phyloP scores from a whole-genome alignment of 2,888 invertebrate species.

The Platerodrilus igneus region DNA sequence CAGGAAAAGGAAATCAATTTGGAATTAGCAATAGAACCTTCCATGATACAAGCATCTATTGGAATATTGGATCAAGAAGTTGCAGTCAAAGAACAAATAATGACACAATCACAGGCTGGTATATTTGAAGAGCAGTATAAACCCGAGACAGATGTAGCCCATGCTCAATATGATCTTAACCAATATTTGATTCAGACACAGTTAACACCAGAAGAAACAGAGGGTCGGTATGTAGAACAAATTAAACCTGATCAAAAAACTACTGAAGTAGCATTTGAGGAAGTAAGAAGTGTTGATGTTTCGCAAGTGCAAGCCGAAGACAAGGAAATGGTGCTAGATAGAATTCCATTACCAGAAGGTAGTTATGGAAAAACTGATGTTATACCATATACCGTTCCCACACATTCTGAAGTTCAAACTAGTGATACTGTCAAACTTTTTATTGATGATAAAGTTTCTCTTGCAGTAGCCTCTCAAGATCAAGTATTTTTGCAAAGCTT shows the following conservation, averaged over 20 bases:
- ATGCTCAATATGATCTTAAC: slow-evolving; percentile 46
- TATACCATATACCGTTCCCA: slow-evolving; percentile 54
- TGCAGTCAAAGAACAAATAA: slow-evolving; percentile 49
- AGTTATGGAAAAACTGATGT: slow-evolving; percentile 53
- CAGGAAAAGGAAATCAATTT: slow-evolving; percentile 53
- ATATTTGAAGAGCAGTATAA: slow-evolving; percentile 46
- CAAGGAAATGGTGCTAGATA: slow-evolving; percentile 50
- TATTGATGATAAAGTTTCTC: slow-evolving; percentile 36
- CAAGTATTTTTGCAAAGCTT: slow-evolving; percentile 54
- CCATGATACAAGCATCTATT: slow-evolving; percentile 51
- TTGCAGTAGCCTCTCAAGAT: slow-evolving; percentile 48
- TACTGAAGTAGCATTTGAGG: slow-evolving; percentile 51
- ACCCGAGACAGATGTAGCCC: slow-evolving; percentile 46
- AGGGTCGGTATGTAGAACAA: slow-evolving; percentile 47
- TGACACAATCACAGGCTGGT: slow-evolving; percentile 47
- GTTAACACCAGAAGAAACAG: slow-evolving; percentile 51
- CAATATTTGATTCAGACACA: slow-evolving; percentile 49
- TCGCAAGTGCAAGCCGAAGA: slow-evolving; percentile 53
- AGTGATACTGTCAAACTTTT: slow-evolving; percentile 44
- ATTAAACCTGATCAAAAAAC: slow-evolving; percentile 53
- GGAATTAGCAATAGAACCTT: slow-evolving; percentile 42
- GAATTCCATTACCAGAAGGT: slow-evolving; percentile 43
- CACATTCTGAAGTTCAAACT: slow-evolving; percentile 55
- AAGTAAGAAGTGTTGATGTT: slow-evolving; percentile 57
- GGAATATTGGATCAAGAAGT: slow-evolving; percentile 52